A percentile compares a stretch with the other conserved stretches of the same genome.
Evolutionary conservation across 2,113 vertebrate species (phyloP).

Genomic region (Aviceda subcristata): DNA sequence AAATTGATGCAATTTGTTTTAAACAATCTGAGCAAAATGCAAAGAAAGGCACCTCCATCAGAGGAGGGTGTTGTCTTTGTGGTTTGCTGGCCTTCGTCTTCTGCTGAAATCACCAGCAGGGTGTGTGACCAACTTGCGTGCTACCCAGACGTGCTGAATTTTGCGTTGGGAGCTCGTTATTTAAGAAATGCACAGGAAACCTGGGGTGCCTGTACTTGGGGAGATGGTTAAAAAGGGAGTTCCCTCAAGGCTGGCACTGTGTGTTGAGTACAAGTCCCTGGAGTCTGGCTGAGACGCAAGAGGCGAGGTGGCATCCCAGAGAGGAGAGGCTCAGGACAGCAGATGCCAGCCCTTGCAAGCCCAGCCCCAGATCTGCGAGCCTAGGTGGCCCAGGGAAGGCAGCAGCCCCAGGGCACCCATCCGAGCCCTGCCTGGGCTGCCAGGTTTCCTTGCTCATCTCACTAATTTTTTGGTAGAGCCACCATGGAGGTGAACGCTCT

Average conservation of each 20-base stretch:
- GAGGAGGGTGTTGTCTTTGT: background rate
- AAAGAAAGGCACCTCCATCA: background rate
- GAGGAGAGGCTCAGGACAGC: background rate
- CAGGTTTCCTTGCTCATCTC: background rate
- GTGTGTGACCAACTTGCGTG: accelerated
- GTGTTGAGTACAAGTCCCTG: background rate
- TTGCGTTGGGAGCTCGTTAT: background rate
- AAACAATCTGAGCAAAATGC: background rate
- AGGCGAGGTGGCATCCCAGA: background rate
- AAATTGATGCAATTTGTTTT: background rate
- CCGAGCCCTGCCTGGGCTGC: background rate
- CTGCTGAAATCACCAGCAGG: background rate
- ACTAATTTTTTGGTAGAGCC: background rate
- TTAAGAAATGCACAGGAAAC: background rate
- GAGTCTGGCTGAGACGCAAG: background rate
- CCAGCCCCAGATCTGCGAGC: background rate
- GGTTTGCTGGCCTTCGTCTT: background rate
- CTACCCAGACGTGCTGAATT: background rate
- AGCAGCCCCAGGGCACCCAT: background rate
- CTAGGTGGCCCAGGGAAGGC: background rate
- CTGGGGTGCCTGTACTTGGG: background rate
- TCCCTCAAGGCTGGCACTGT: background rate
- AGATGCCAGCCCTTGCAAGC: background rate
- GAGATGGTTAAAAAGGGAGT: background rate
- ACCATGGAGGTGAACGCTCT: background rate